Conservation (phyloP, 2,888 invertebrate species). For the Chromoteleia sp. region DNA sequence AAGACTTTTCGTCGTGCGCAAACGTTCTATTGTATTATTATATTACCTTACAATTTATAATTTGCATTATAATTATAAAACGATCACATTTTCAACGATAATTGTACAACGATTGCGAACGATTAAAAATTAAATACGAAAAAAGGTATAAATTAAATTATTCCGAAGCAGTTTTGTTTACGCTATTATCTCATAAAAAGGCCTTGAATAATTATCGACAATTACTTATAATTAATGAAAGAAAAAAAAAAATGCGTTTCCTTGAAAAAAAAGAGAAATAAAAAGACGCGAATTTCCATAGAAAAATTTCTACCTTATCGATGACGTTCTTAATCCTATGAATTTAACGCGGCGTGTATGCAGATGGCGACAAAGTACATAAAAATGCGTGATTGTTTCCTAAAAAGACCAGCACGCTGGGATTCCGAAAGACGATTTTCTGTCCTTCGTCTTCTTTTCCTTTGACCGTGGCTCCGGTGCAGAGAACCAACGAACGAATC, state of each 20-base stretch:
- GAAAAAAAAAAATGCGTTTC: background rate
- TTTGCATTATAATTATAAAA: too few relatives aligned
- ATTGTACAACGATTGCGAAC: too few relatives aligned
- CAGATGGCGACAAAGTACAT: constrained; percentile 79
- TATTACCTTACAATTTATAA: too few relatives aligned
- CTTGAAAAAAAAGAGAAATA: background rate
- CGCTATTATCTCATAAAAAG: too few relatives aligned
- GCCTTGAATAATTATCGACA: too few relatives aligned
- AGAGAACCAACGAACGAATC: background rate
- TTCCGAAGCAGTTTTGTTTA: too few relatives aligned
- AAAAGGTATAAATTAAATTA: background rate
- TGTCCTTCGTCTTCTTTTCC: background rate
- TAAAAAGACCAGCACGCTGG: constrained; percentile 16
- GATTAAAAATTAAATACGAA: too few relatives aligned
- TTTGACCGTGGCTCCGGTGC: background rate
- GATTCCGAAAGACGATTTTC: constrained; percentile 3
- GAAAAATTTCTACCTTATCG: constrained; percentile 77
- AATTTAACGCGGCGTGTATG: constrained; percentile 54
- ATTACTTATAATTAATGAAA: background rate
- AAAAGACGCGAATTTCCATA: constrained; percentile 29
- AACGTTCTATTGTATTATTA: too few relatives aligned
- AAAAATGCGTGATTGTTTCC: constrained; percentile 45
- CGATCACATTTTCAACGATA: too few relatives aligned
- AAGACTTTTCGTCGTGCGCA: too few relatives aligned
- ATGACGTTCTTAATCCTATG: constrained; percentile 65